These are phyloP conservation scores for Hedychridium roseum DNA, from an alignment of 2,888 invertebrate genomes.

Conservation along the genomic window DNA sequence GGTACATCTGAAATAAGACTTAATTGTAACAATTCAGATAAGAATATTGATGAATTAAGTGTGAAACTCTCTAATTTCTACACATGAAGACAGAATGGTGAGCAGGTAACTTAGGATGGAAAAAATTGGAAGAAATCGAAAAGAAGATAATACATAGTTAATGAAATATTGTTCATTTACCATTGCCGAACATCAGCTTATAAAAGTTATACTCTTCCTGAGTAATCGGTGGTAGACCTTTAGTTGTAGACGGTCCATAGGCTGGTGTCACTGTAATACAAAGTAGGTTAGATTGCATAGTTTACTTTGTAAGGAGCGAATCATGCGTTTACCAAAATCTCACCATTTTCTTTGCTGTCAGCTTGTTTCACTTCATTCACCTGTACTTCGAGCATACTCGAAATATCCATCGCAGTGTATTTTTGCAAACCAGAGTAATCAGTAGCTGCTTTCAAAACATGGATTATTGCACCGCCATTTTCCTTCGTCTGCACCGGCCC, in stretches of 20 bases:
- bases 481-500: slow-evolving; percentile 22
- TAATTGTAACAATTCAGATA: background rate
- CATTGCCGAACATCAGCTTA: slow-evolving; percentile 50
- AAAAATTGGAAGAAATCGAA: too few species aligned
- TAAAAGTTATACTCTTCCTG: slow-evolving; percentile 52
- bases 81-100: too few species aligned
- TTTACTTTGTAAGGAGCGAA: slow-evolving; percentile 2
- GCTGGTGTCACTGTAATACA: slow-evolving; percentile 39
- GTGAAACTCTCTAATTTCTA: too few species aligned
- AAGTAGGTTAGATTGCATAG: slow-evolving; percentile 32
- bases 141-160: background rate
- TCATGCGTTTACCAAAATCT: slow-evolving; percentile 18
- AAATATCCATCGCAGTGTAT: slow-evolving; percentile 50
- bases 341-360: slow-evolving; percentile 51
- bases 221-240: slow-evolving; percentile 22
- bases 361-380: slow-evolving; percentile 51
- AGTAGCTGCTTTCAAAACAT: slow-evolving; percentile 46
- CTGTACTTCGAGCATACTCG: slow-evolving; percentile 58
- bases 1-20: slow-evolving; percentile 68
- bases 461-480: slow-evolving; percentile 43
- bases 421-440: background rate
- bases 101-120: too few species aligned
- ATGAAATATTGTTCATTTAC: slow-evolving; percentile 36
- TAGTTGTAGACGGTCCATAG: slow-evolving; percentile 14
- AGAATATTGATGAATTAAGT: background rate